phyloP scores from a whole-genome alignment of 2,888 invertebrate genomes.

The Drosophila siamana region DNA sequence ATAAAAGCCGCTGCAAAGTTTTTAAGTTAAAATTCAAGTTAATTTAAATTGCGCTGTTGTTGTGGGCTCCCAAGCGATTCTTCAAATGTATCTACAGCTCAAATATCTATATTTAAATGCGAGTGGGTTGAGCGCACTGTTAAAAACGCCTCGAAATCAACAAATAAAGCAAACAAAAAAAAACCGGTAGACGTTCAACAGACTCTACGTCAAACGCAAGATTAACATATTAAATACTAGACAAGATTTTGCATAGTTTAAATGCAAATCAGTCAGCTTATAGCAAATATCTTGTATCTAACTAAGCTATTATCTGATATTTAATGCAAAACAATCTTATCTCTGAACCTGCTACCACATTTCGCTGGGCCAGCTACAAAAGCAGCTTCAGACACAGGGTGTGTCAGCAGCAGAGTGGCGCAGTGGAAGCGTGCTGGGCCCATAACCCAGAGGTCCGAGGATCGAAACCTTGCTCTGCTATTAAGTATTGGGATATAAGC shows the following conservation, averaged over 20 bases:
- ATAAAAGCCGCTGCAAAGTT: constrained; percentile 55
- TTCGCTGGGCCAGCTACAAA: not conserved
- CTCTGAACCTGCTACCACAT: constrained; percentile 7
- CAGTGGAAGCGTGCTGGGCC: constrained; percentile 67
- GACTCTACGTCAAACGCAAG: constrained; percentile 2
- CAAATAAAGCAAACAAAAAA: constrained; percentile 2
- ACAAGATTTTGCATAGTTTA: constrained; percentile 8
- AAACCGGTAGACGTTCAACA: constrained; percentile 40
- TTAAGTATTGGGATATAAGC: not conserved
- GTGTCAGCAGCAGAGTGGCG: constrained; percentile 52
- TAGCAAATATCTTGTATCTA: constrained; percentile 3
- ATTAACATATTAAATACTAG: constrained; percentile 38
- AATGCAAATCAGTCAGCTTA: constrained; percentile 26
- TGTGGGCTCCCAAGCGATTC: constrained; percentile 33
- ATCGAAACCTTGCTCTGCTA: constrained; percentile 68
- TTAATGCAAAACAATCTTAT: constrained; percentile 16
- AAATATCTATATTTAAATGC: constrained; percentile 40
- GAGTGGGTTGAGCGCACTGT: constrained; percentile 25
- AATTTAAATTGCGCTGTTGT: constrained; percentile 48
- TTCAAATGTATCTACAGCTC: constrained; percentile 14
- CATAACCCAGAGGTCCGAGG: constrained; percentile 67
- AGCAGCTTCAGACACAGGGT: not conserved
- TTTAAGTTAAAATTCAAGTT: constrained; percentile 62
- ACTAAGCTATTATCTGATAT: not conserved
- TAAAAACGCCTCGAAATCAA: not conserved